Base-by-base conservation (phyloP, 2,113 vertebrate species). In the Mola mola region DNA sequence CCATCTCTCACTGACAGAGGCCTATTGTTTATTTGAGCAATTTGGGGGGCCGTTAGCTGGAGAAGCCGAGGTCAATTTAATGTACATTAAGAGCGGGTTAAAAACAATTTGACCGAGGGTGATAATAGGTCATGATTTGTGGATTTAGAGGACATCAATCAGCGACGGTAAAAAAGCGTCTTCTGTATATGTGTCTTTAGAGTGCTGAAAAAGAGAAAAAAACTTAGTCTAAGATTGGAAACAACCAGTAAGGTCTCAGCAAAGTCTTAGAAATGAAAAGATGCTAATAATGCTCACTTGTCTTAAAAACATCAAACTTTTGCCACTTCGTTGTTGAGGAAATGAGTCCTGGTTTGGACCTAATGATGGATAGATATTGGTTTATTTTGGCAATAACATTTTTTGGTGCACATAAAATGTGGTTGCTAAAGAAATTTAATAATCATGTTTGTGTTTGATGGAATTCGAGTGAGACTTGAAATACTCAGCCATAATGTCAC, bases 1-100 rank as follows among this genome's bases (percentile, higher is more conserved):
- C 66, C 26, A 2, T 83, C 79, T 80, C 58, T 46, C 22, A 1
- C 52, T 55, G 57, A 60, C 37, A 34, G 61, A 43, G 43, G 47
- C 1, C 43, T 21, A n/a, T 55, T 65, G 48, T 40, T 13, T n/a
- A n/a, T n/a, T n/a, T n/a, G n/a, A n/a, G n/a, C n/a, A n/a, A n/a
- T n/a, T n/a, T n/a, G n/a, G n/a, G n/a, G n/a, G n/a, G n/a, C n/a
- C n/a, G n/a, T n/a, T n/a, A n/a, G n/a, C n/a, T 4, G 3, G 41
- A 36, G 11, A 7, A 11, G 21, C 21, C n/a, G 51, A 29, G 21
- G 53, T 2, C 0, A 4, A 17, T 38, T 58, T 21, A 26, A n/a
- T 10, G 13, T 4, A 11, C 1, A 26, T 16, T 16, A 26, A 52
- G 31, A 34, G 40, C 17, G 33, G 44, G 6, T 37, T 44, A 33